Evolutionary conservation across 2,888 invertebrate species (phyloP), one percentile per base, ranked within the genome.

Genomic region (Tubulanus polymorphus): DNA sequence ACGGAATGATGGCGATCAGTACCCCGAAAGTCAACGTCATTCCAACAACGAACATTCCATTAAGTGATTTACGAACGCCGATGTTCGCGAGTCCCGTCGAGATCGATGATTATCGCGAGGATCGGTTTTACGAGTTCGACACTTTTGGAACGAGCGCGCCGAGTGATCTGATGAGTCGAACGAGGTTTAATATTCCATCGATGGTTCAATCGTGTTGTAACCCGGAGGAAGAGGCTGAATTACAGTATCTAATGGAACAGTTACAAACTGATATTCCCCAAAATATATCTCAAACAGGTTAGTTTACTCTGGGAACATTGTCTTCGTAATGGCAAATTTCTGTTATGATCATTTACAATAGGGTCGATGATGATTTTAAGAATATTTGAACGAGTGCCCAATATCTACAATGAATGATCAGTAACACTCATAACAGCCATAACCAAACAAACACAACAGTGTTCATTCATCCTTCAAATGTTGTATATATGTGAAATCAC

Each of bases 121-220:
- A 41, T 8, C 20, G 23, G 6, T 8, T 20, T 23, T 8, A 5
- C 15, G 6, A 23, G 18, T 41, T 41, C 6, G 41, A 41, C 23
- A 41, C 41, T 8, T 18, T 41, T 5, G 41, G 23, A 8, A 23
- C 41, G 6, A 41, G 20, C 18, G 23, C 23, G 41, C 20, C 18
- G 6, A 41, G 41, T 41, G 20, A 41, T 18, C 23, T 3, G 6
- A 41, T 56, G 5, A 48, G 56, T 61, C 47, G 62, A 3, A 59
- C 66, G n/a, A 63, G 61, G 46, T 70, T 70, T 46, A 65, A 66
- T 37, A 60, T 69, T 18, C 68, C 69, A 1, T 63, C 65, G 15
- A 60, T 61, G 8, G 57, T 60, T 41, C 63, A 66, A 51, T 70
- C 69, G 47, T 60, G 63, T 25, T 59, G 61, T 45, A 63, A 62